Conservation (phyloP, 2,797 vertebrate species). For the Neopelma chrysocephalum region DNA sequence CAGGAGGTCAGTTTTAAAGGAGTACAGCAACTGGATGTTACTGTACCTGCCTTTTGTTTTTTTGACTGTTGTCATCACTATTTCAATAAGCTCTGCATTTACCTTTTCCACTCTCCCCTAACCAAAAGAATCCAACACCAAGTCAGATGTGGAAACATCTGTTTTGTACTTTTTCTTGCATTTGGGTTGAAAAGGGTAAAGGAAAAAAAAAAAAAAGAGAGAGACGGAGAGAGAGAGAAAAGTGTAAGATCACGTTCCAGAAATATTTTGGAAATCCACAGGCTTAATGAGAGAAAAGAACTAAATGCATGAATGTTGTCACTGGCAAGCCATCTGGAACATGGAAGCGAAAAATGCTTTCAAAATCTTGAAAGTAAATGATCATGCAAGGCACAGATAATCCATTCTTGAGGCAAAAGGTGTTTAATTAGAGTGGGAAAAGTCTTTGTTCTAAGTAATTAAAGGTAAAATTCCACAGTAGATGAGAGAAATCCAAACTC, state of each 20-base stretch:
- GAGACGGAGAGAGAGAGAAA: background rate
- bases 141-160: background rate
- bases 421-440: slow-evolving; percentile 11
- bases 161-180: background rate
- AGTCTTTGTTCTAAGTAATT: slow-evolving; percentile 32
- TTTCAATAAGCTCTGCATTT: background rate
- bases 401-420: background rate
- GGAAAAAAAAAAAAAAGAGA: background rate
- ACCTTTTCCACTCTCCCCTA: background rate
- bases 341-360: background rate
- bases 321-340: background rate
- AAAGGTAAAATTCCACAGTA: background rate
- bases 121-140: background rate
- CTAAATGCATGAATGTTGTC: background rate
- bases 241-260: background rate
- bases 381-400: background rate
- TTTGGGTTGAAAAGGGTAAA: background rate
- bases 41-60: background rate
- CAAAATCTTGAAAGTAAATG: slow-evolving; percentile 11
- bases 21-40: background rate
- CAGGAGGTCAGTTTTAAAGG: background rate
- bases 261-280: slow-evolving; percentile 27
- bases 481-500: background rate
- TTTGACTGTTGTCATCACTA: background rate
- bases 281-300: slow-evolving; percentile 6